These are phyloP conservation scores for Gallinago undulata DNA, from an alignment of 2,113 vertebrate genomes.

Conservation along the genomic window DNA sequence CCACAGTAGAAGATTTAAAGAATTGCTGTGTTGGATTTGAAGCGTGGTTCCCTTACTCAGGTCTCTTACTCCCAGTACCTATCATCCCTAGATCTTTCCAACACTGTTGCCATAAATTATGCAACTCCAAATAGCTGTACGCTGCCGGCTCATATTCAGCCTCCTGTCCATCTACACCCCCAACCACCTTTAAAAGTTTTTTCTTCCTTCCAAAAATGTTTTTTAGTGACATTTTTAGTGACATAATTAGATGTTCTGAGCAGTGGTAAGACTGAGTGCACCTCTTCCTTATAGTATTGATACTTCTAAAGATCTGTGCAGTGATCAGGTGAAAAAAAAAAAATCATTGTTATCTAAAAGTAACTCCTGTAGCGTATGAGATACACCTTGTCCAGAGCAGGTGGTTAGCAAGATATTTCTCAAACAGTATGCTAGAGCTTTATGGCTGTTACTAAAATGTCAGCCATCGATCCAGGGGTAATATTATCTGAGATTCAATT, in stretches of 20 bases:
- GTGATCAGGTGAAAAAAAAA: background rate
- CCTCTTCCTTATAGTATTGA: background rate
- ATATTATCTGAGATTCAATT: constrained; percentile 27
- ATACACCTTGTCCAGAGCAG: background rate
- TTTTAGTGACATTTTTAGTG: background rate
- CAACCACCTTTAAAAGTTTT: background rate
- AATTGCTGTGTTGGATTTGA: background rate
- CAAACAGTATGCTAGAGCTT: background rate
- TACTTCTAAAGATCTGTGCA: background rate
- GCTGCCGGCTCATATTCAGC: background rate
- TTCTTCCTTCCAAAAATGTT: background rate
- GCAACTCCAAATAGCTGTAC: background rate
- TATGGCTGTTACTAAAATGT: constrained; percentile 5
- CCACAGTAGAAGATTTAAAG: background rate
- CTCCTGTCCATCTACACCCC: background rate
- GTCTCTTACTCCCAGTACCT: background rate
- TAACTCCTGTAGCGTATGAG: background rate
- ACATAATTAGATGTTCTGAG: background rate
- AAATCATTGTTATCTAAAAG: background rate
- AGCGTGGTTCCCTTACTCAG: background rate
- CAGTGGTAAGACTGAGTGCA: background rate
- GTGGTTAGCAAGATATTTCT: background rate
- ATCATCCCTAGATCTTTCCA: background rate
- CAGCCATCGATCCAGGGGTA: background rate
- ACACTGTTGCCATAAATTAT: background rate